phyloP scores from a whole-genome alignment of 2,888 invertebrate genomes.

The Tipula confusa region DNA sequence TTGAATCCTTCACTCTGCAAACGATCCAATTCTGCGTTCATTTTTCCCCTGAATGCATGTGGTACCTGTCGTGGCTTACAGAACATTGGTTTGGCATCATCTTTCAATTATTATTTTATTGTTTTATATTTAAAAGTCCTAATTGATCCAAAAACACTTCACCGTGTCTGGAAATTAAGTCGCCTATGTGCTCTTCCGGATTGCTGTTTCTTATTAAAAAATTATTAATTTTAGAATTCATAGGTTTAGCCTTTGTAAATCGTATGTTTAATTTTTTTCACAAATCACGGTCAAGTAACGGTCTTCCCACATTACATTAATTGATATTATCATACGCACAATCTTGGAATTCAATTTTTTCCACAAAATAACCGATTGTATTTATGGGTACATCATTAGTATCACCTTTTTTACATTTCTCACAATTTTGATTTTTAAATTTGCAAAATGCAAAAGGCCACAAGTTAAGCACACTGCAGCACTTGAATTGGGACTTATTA shows the following conservation, averaged over 20 bases:
- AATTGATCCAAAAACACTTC: no score
- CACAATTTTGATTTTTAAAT: neutral
- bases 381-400: neutral
- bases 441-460: neutral
- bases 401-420: neutral
- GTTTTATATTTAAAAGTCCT: no score
- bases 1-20: neutral
- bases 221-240: no score
- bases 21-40: neutral
- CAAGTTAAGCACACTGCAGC: neutral
- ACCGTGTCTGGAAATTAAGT: no score
- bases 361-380: neutral
- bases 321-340: neutral
- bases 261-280: neutral
- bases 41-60: neutral
- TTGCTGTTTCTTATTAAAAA: neutral
- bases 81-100: neutral
- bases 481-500: no score
- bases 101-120: neutral
- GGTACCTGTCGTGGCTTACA: neutral
- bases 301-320: neutral
- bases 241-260: no score
- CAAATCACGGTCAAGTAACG: no score
- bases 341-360: neutral
- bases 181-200: neutral